A percentile compares a stretch with the other conserved stretches of the same genome.
Conservation (phyloP, 2,113 vertebrate genomes). For the Ophthalmolycus amberensis region DNA sequence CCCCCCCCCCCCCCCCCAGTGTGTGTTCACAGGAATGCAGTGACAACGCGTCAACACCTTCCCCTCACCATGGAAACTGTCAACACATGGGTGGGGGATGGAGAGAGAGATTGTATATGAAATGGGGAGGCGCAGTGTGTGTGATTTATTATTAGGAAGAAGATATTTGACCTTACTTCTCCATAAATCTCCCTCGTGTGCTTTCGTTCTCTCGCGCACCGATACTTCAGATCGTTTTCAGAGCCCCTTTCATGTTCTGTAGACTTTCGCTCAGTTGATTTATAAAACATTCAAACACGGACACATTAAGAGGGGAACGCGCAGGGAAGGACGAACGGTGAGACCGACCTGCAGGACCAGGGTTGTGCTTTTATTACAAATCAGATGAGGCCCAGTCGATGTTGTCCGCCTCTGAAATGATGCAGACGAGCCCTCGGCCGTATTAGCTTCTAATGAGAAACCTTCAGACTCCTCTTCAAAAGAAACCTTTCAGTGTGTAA, state of each 20-base stretch:
- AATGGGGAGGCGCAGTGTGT: background rate
- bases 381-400: background rate
- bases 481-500: background rate
- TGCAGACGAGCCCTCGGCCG: background rate
- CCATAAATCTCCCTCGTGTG: slow-evolving; percentile 42
- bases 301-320: background rate
- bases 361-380: background rate
- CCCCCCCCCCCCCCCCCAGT: slow-evolving; percentile 5
- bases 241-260: slow-evolving; percentile 58
- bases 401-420: background rate
- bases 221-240: slow-evolving; percentile 45
- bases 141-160: slow-evolving; percentile 72
- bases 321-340: background rate
- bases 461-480: background rate
- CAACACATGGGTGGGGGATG: slow-evolving; percentile 52
- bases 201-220: slow-evolving; percentile 9
- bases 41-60: slow-evolving; percentile 44
- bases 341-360: background rate
- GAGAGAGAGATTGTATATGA: slow-evolving; percentile 18
- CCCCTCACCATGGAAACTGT: slow-evolving; percentile 72
- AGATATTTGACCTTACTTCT: slow-evolving; percentile 64
- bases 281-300: slow-evolving; percentile 51
- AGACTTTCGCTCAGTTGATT: slow-evolving; percentile 40
- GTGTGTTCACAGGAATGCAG: slow-evolving; percentile 53
- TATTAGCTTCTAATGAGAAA: background rate